A percentile compares a stretch with the other conserved stretches of the same genome.
Conservation (phyloP, 2,888 invertebrate species). For the Ceramica pisi region DNA sequence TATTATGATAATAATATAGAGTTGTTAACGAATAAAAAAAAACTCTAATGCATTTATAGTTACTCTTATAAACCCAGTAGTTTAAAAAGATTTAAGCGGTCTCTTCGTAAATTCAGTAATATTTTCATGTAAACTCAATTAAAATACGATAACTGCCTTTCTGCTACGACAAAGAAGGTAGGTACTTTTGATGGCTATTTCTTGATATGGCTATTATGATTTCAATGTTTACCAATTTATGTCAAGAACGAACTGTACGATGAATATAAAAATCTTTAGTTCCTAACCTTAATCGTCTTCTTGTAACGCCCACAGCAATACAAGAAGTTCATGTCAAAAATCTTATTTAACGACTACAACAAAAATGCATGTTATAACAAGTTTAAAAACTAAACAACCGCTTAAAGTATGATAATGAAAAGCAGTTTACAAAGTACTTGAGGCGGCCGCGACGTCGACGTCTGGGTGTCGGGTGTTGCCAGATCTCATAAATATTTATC, state of each 20-base stretch:
- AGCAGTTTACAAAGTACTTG: slow-evolving; percentile 66
- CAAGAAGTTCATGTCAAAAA: neutral
- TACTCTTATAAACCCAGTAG: too few species aligned
- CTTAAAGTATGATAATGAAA: slow-evolving; percentile 69
- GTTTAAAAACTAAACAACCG: slow-evolving; percentile 63
- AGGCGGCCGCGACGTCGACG: slow-evolving; percentile 60
- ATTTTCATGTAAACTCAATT: too few species aligned
- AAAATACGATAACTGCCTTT: too few species aligned
- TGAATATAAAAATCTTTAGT: neutral
- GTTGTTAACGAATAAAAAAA: too few species aligned
- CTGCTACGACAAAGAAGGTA: too few species aligned
- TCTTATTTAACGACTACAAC: slow-evolving; percentile 26
- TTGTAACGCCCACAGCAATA: neutral
- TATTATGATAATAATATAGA: neutral
- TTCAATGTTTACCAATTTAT: neutral
- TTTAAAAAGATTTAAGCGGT: too few species aligned
- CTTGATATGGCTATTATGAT: too few species aligned
- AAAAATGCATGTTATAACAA: slow-evolving; percentile 47
- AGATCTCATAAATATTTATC: slow-evolving; percentile 68
- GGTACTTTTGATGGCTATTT: too few species aligned
- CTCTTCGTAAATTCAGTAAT: too few species aligned
- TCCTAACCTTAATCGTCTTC: too few species aligned
- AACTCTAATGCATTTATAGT: too few species aligned
- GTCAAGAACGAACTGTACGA: neutral
- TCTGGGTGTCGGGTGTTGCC: slow-evolving; percentile 54